Conservation (phyloP, 2,797 vertebrate genomes). For the Discoglossus pictus region DNA sequence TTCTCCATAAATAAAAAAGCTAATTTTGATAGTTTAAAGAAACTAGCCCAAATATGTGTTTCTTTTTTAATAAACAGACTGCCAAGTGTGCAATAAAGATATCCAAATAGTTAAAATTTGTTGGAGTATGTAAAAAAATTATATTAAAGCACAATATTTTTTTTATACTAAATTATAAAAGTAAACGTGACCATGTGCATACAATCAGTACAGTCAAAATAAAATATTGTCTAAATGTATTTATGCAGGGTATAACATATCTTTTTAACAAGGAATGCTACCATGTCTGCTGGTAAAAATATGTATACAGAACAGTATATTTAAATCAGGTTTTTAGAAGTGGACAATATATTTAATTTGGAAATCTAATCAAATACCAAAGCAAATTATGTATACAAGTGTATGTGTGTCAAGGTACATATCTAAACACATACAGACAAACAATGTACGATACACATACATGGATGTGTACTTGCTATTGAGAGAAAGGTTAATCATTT, state of each 20-base stretch:
- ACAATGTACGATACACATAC: constrained; percentile 42
- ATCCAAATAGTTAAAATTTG: constrained; percentile 15
- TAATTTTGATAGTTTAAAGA: neutral
- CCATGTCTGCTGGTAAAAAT: constrained; percentile 4
- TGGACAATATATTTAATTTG: constrained; percentile 56
- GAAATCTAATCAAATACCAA: constrained; percentile 58
- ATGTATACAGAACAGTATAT: constrained; percentile 14
- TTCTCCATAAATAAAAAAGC: too few species aligned
- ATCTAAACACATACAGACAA: constrained; percentile 58
- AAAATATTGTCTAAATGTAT: constrained; percentile 33
- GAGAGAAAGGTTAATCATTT: constrained; percentile 55
- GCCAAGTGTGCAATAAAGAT: constrained; percentile 43
- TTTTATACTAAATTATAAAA: constrained; percentile 19
- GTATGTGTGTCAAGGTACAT: constrained; percentile 22
- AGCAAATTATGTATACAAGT: constrained; percentile 42
- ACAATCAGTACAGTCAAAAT: constrained; percentile 5
- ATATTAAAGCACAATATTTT: constrained; percentile 55
- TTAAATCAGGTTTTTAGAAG: constrained; percentile 44
- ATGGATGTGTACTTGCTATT: constrained; percentile 60
- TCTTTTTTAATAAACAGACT: constrained; percentile 10
- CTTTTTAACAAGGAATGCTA: neutral
- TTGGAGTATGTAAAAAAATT: constrained; percentile 38
- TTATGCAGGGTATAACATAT: constrained; percentile 16
- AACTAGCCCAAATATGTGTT: neutral
- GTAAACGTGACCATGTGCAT: constrained; percentile 2